Evolutionary conservation across 2,797 vertebrate genomes (phyloP).

Genomic region (Lutjanus argentimaculatus): DNA sequence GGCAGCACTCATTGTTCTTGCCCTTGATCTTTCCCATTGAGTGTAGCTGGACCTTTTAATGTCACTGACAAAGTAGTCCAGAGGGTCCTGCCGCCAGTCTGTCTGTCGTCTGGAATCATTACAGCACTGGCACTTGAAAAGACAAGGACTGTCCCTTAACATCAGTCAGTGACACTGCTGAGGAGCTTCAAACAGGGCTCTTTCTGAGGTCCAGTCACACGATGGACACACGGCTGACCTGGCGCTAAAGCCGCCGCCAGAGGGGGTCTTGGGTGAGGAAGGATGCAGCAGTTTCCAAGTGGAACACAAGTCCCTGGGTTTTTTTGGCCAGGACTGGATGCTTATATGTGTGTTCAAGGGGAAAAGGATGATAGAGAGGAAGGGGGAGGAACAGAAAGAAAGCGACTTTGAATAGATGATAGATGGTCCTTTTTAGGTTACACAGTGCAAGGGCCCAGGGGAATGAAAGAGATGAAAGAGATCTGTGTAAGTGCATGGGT

Average conservation of each 20-base stretch:
- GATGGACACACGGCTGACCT: constrained; percentile 63
- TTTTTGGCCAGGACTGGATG: constrained; percentile 24
- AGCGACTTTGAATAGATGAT: constrained; percentile 71
- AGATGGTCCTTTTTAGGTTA: constrained; percentile 72
- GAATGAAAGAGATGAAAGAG: constrained; percentile 57
- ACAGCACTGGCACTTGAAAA: constrained; percentile 77
- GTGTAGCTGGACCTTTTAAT: constrained; percentile 80
- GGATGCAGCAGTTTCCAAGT: constrained; percentile 49
- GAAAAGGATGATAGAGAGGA: constrained; percentile 37
- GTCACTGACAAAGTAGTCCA: constrained; percentile 81
- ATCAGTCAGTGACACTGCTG: constrained; percentile 71
- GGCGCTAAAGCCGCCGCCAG: constrained; percentile 43
- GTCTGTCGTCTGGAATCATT: constrained; percentile 81
- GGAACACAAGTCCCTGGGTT: constrained; percentile 41
- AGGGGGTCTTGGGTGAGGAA: constrained; percentile 57
- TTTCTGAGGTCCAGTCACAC: constrained; percentile 45
- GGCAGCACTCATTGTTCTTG: constrained; percentile 77
- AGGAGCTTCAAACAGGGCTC: constrained; percentile 63
- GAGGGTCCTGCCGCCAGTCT: constrained; percentile 74
- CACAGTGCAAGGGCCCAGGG: constrained; percentile 56
- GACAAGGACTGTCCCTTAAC: constrained; percentile 77
- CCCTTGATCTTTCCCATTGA: constrained; percentile 80
- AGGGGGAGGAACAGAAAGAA: constrained; percentile 3
- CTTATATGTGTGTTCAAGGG: constrained; percentile 52
- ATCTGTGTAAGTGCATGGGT: constrained; percentile 64